Conservation (phyloP, 1,140 invertebrate genomes). For the Trichoplusia ni region DNA sequence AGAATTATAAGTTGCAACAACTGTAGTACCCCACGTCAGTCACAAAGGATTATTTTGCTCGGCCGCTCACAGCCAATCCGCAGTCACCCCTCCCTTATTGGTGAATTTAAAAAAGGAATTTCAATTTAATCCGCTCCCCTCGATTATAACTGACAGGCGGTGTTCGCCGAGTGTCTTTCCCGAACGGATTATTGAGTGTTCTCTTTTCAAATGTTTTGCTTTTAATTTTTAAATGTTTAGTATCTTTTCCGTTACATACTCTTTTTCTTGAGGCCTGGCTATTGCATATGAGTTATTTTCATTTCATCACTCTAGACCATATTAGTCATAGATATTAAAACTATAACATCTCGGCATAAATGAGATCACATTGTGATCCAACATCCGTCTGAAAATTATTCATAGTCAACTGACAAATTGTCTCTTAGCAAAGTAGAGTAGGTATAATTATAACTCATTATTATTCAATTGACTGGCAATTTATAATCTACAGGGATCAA, state of each 20-base stretch:
- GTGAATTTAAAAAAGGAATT: constrained; percentile 78
- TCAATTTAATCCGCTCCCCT: constrained; percentile 75
- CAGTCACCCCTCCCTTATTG: constrained; percentile 68
- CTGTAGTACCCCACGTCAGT: constrained; percentile 55
- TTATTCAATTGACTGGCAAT: too few species aligned
- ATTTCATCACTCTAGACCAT: too few species aligned
- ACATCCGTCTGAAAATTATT: constrained; percentile 11
- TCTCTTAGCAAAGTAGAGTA: too few species aligned
- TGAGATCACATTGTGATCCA: not conserved
- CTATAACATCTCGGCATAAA: not conserved
- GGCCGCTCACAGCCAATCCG: constrained; percentile 66
- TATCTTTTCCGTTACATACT: too few species aligned
- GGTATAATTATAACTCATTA: too few species aligned
- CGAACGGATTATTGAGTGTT: constrained; percentile 38
- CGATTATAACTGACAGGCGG: constrained; percentile 48
- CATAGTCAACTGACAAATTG: not conserved
- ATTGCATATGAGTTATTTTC: too few species aligned
- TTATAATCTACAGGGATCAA: too few species aligned
- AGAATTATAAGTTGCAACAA: constrained; percentile 21
- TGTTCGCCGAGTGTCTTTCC: constrained; percentile 35
- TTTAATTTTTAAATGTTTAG: constrained; percentile 25
- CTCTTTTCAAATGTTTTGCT: constrained; percentile 32
- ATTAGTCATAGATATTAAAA: not conserved
- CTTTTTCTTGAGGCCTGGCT: too few species aligned
- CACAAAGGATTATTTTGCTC: constrained; percentile 67